Evolutionary conservation across 2,888 invertebrate species (phyloP).

Genomic region (Eilema griseolum): DNA sequence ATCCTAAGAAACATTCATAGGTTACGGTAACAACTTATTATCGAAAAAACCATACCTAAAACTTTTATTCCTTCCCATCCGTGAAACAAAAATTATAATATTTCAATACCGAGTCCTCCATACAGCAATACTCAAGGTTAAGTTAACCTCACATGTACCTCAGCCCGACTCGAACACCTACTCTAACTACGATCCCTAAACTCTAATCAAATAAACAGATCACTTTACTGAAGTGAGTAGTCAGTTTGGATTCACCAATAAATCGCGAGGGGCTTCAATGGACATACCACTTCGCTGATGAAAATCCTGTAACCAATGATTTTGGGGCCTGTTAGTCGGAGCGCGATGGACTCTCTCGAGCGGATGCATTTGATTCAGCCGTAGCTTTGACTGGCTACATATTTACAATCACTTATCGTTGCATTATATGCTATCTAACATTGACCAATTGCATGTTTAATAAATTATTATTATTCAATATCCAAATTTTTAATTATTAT

Average conservation of each 20-base stretch:
- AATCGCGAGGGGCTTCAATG: not conserved
- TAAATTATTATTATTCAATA: no score
- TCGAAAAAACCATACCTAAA: not conserved
- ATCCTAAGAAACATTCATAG: not conserved
- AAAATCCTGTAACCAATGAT: conserved; percentile 38
- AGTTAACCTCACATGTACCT: not conserved
- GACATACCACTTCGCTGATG: conserved; percentile 20
- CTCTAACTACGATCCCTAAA: not conserved
- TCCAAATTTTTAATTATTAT: no score
- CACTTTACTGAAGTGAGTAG: not conserved
- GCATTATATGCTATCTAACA: no score
- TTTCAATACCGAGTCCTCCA: not conserved
- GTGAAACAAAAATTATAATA: not conserved
- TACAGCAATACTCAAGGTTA: not conserved
- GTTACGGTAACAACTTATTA: not conserved
- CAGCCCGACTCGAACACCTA: not conserved
- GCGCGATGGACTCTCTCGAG: conserved; percentile 10
- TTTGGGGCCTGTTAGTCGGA: conserved; percentile 22
- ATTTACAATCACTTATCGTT: not conserved
- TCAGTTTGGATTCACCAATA: not conserved
- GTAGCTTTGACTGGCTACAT: not conserved
- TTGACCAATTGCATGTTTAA: no score
- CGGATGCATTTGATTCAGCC: conserved; percentile 7
- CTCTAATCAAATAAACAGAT: not conserved
- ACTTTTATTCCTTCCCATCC: not conserved